Evolutionary conservation across 23 tunicate species (phyloP).

Genomic region (Halocynthia aurantium): DNA sequence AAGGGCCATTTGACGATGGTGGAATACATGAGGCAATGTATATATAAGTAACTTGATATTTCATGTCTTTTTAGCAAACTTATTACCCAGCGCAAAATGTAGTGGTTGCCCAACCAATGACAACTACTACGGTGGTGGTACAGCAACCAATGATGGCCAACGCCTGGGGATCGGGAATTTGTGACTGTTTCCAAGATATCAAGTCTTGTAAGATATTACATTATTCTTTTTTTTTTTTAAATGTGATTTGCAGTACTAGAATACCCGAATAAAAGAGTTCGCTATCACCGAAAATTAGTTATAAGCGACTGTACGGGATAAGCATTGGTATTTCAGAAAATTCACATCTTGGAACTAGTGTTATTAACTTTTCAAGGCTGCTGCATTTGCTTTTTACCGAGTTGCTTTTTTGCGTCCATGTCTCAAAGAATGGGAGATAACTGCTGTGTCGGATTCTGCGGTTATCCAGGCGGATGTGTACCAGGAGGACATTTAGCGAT

Average conservation of each 20-base stretch:
- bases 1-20: too few species aligned
- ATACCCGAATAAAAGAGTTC: neutral
- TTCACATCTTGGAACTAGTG: neutral
- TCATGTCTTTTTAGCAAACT: too few species aligned
- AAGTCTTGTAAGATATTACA: constrained; percentile 58
- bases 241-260: neutral
- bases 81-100: too few species aligned
- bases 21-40: too few species aligned
- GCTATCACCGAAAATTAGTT: neutral
- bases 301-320: neutral
- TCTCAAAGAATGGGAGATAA: constrained; percentile 71
- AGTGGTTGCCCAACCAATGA: constrained; percentile 15
- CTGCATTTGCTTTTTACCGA: constrained; percentile 27
- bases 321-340: too few species aligned
- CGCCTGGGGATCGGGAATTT: constrained; percentile 39
- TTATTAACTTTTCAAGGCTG: constrained; percentile 22
- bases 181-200: constrained; percentile 63
- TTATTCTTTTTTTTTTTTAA: neutral
- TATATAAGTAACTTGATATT: too few species aligned
- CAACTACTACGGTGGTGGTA: neutral
- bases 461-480: constrained; percentile 47
- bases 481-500: constrained; percentile 77
- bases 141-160: constrained; percentile 5
- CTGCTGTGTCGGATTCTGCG: constrained; percentile 82
- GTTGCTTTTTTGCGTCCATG: constrained; percentile 43